Percentiles rank a stretch among this genome's conserved stretches.
Conservation (phyloP, 2,888 invertebrate genomes). For the Agrochola lychnidis region DNA sequence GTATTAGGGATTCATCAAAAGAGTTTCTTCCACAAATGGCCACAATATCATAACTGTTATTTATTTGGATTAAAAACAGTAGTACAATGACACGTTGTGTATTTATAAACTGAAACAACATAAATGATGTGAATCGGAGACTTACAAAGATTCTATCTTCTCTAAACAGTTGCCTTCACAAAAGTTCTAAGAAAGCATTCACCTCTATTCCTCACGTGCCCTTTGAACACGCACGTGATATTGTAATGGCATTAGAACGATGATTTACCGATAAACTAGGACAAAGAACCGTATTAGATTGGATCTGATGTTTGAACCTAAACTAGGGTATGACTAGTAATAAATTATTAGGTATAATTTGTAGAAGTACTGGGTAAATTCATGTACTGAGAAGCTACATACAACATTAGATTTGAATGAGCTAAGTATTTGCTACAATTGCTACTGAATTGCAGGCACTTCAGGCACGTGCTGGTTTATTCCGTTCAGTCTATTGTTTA, state of each 20-base stretch:
- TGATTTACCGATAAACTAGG: conserved; percentile 46
- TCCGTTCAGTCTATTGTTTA: conserved; percentile 5
- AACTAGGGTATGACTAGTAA: conserved; percentile 10
- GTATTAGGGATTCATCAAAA: background rate
- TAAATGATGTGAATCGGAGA: background rate
- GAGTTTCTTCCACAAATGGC: background rate
- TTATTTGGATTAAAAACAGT: background rate
- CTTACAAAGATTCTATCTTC: conserved; percentile 6
- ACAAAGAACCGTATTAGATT: conserved; percentile 45
- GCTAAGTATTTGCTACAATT: background rate
- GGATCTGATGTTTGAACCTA: conserved; percentile 36
- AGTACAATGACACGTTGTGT: background rate
- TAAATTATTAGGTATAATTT: conserved; percentile 8
- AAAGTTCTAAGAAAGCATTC: conserved; percentile 44
- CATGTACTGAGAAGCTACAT: background rate
- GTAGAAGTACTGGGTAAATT: background rate
- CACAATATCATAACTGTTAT: background rate
- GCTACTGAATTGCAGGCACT: background rate
- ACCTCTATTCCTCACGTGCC: conserved; percentile 36
- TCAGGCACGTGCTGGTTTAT: background rate
- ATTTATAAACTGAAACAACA: background rate
- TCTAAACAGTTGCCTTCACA: background rate
- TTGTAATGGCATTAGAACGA: conserved; percentile 36
- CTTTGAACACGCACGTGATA: conserved; percentile 46
- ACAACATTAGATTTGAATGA: background rate